Evolutionary conservation across 2,797 vertebrate genomes (phyloP), one percentile per base, ranked within the genome.

Genomic region (Holocentrus rufus): DNA sequence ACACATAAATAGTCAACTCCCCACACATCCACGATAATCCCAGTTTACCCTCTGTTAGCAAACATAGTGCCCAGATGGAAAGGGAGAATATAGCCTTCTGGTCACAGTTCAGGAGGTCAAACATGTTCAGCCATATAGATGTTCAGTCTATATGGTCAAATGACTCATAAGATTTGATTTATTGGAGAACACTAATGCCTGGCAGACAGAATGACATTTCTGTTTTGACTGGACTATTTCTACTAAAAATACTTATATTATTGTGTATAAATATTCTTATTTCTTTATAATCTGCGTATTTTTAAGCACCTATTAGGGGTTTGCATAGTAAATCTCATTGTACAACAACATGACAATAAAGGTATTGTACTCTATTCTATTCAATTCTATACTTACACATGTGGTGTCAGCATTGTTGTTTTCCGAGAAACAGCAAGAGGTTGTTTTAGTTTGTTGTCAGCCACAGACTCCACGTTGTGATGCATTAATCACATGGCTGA

Each of bases 1-100:
- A 39, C 52, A 77, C 46, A 76, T 55, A 61, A 64, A 56, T 63
- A 68, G 36, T 61, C 82, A 87, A 69, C 79, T 75, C 57, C 56
- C 25, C 44, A 67, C 61, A 58, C 53, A 61, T 44, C 25, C 31
- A 56, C 1, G 0, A 27, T 89, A 88, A 91, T 90, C 85, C 71
- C 23, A 34, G 18, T 75, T 84, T 49, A 79, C 17, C 58, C 58
- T 47, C 68, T 79, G 81, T 88, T 74, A 46, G 80, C 58, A 85
- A 88, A 87, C 79, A 80, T 7, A 59, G 61, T 22, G 56, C 27
- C 13, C 4, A 66, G 25, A 58, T 55, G 65, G 63, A 86, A 81
- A 86, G 59, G 5, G 58, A 73, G 66, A 79, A 74, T 57, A 84
- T 76, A 30, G 31, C 31, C 31, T 34, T 34, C 23, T 9, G 15